phyloP scores from a whole-genome alignment of 2,113 vertebrate genomes.

The Cichladusa arquata region DNA sequence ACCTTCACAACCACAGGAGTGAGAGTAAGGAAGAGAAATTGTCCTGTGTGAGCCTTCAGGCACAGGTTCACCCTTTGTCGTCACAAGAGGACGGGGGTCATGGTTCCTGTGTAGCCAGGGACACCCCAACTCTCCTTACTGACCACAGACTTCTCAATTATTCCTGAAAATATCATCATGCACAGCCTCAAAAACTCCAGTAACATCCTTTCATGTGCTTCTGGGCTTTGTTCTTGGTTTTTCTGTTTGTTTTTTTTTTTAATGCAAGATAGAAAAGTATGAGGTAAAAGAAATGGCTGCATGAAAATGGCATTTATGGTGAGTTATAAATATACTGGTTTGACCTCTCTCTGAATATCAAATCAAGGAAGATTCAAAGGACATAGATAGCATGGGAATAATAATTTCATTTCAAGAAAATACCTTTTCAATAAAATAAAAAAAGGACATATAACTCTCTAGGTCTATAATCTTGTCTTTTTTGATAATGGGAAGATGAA shows the following conservation, averaged over 20 bases:
- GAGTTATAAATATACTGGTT: conserved; percentile 24
- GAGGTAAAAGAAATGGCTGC: background rate
- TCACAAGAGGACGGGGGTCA: background rate
- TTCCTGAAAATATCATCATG: background rate
- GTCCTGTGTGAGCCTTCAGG: background rate
- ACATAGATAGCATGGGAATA: conserved; percentile 45
- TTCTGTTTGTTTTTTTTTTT: background rate
- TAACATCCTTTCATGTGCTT: background rate
- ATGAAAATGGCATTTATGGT: conserved; percentile 5
- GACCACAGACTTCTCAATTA: background rate
- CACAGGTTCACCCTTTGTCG: background rate
- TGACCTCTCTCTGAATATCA: conserved; percentile 56
- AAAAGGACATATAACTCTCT: conserved; percentile 50
- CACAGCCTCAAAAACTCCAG: background rate
- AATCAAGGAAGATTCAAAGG: conserved; percentile 52
- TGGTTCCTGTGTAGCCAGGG: fast-evolving
- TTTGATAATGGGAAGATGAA: conserved; percentile 65
- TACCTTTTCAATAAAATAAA: conserved; percentile 54
- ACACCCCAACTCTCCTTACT: background rate
- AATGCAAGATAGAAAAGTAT: background rate
- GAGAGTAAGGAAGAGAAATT: background rate
- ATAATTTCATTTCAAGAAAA: conserved; percentile 66
- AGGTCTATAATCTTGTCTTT: conserved; percentile 67
- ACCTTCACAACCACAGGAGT: background rate
- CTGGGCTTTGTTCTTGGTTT: background rate